Percentiles rank a stretch among this genome's conserved stretches.
phyloP scores from a whole-genome alignment of 2,888 invertebrate species.

The Corythucha ciliata region DNA sequence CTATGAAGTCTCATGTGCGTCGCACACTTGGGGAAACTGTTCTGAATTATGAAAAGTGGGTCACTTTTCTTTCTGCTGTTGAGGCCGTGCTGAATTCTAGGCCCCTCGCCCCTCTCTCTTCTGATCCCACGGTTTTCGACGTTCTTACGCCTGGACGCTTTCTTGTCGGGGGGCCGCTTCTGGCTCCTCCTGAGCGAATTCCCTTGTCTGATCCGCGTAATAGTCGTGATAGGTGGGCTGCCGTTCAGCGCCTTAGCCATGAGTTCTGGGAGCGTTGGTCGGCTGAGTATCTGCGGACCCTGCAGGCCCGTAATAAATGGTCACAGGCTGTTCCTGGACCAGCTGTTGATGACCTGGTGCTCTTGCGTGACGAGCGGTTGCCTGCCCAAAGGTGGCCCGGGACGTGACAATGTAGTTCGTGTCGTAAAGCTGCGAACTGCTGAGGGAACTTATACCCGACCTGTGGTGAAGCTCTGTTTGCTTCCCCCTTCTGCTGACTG shows the following conservation, averaged over 20 bases:
- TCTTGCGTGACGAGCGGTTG: slow-evolving; percentile 34
- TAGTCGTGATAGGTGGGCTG: slow-evolving; percentile 33
- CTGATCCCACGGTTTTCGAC: slow-evolving; percentile 29
- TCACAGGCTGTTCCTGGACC: slow-evolving; percentile 20
- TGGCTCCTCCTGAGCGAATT: slow-evolving; percentile 33
- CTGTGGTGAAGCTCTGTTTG: slow-evolving; percentile 19
- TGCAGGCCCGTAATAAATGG: slow-evolving; percentile 36
- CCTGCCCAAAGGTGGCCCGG: slow-evolving; percentile 33
- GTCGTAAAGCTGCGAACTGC: slow-evolving; percentile 32
- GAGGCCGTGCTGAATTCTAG: slow-evolving; percentile 37
- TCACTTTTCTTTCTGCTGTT: too few species aligned
- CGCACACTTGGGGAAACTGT: slow-evolving; percentile 34
- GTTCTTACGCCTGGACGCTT: slow-evolving; percentile 39
- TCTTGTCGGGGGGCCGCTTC: slow-evolving; percentile 34
- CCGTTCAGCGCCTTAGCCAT: slow-evolving; percentile 33
- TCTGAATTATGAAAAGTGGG: slow-evolving; percentile 34
- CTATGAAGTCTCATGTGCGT: slow-evolving; percentile 35
- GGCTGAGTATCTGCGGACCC: slow-evolving; percentile 34
- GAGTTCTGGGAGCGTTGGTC: slow-evolving; percentile 35
- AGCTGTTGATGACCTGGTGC: slow-evolving; percentile 32
- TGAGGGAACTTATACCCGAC: slow-evolving; percentile 28
- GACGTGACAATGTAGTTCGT: slow-evolving; percentile 34
- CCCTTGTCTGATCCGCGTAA: slow-evolving; percentile 34
- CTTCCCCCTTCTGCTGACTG: too few species aligned
- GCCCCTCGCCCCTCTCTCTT: slow-evolving; percentile 35